Conservation (phyloP, 1,140 invertebrate genomes). For the Battus philenor region DNA sequence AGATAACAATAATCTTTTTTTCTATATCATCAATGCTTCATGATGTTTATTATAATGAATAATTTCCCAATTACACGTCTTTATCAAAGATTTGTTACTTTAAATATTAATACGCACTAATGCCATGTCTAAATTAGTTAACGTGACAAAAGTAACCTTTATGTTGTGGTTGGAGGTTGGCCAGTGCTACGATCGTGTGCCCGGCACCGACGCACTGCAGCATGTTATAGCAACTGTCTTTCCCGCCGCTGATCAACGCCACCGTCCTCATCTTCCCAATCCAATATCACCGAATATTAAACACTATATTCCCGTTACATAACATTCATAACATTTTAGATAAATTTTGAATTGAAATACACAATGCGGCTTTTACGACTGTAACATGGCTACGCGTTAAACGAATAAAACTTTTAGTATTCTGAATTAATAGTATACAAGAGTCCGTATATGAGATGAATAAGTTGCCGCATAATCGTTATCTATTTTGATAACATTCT, state of each 20-base stretch:
- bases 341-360: constrained; percentile 48
- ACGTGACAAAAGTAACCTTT: constrained; percentile 79
- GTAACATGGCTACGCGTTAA: constrained; percentile 36
- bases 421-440: constrained; percentile 14
- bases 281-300: constrained; percentile 38
- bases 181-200: constrained; percentile 96
- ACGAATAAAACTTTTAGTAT: constrained; percentile 7
- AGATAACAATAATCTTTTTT: no score
- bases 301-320: constrained; percentile 57
- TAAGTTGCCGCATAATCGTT: constrained; percentile 41
- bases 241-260: constrained; percentile 96
- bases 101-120: constrained; percentile 10
- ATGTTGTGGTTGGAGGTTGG: constrained; percentile 93
- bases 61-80: no score
- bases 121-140: constrained; percentile 31
- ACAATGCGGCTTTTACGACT: constrained; percentile 50
- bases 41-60: no score
- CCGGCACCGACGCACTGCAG: constrained; percentile 97
- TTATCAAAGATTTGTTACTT: no score
- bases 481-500: constrained; percentile 67
- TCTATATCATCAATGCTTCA: no score
- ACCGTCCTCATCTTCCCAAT: constrained; percentile 87
- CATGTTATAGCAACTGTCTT: constrained; percentile 99
- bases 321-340: constrained; percentile 62
- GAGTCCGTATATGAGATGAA: constrained; percentile 29